These are phyloP conservation scores for Microctenopoma steveboyesi DNA, from an alignment of 2,797 vertebrate species.

Conservation along the genomic window DNA sequence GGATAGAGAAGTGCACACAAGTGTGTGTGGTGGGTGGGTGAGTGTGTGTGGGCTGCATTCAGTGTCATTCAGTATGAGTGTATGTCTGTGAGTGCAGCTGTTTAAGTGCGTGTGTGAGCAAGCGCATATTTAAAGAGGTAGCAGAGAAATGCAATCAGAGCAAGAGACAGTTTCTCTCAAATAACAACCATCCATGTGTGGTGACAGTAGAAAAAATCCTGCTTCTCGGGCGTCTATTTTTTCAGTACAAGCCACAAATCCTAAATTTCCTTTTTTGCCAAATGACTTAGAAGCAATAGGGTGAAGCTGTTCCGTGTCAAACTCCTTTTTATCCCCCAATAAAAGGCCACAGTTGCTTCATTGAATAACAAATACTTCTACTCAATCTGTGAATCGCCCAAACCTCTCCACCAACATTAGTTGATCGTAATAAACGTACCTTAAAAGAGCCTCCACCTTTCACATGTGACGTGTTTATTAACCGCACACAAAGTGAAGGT, in stretches of 20 bases:
- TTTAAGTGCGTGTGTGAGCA: conserved; percentile 58
- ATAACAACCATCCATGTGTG: conserved; percentile 19
- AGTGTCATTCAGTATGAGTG: conserved; percentile 21
- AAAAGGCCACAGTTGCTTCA: neutral
- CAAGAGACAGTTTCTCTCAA: conserved; percentile 33
- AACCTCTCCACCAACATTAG: conserved; percentile 5
- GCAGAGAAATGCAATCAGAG: conserved; percentile 70
- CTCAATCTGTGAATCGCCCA: neutral
- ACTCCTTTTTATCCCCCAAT: neutral
- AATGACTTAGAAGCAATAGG: no score
- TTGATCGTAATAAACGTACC: neutral
- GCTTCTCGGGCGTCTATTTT: conserved; percentile 6
- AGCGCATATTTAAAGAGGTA: conserved; percentile 76
- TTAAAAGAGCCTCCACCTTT: conserved; percentile 3
- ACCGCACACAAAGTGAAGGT: conserved; percentile 51
- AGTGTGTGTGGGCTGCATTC: conserved; percentile 38
- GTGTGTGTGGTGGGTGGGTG: conserved; percentile 20
- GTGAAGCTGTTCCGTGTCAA: neutral
- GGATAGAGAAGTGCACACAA: conserved; percentile 71
- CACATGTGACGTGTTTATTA: conserved; percentile 15
- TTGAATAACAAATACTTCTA: conserved; percentile 2
- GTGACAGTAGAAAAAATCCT: conserved; percentile 25
- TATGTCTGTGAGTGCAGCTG: conserved; percentile 38
- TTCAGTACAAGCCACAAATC: neutral
- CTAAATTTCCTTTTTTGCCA: neutral